Evolutionary conservation across 1,140 invertebrate genomes (phyloP).

Genomic region (Penaeus chinensis): DNA sequence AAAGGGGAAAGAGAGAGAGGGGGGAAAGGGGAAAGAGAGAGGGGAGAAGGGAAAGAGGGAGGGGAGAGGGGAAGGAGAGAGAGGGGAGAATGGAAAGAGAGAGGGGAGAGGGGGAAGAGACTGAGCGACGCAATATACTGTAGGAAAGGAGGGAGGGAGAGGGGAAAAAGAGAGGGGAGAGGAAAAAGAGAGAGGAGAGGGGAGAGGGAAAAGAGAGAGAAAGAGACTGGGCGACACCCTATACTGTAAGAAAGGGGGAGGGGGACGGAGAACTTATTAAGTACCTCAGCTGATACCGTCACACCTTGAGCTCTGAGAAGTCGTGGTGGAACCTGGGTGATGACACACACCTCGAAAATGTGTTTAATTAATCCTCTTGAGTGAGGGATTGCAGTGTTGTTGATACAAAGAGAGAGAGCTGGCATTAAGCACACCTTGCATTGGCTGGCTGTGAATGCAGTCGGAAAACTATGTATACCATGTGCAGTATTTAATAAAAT

Average conservation of each 20-base stretch:
- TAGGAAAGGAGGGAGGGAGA: neutral
- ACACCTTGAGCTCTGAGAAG: no score
- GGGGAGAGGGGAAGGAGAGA: neutral
- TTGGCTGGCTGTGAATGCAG: no score
- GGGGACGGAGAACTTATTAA: neutral
- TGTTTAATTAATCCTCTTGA: no score
- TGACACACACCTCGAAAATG: no score
- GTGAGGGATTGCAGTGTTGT: no score
- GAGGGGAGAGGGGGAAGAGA: conserved; percentile 4
- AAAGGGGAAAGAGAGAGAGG: neutral
- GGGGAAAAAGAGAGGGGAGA: neutral
- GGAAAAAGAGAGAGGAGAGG: neutral
- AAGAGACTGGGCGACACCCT: neutral
- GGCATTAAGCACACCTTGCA: no score
- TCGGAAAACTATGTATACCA: no score
- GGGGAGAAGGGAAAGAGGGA: neutral
- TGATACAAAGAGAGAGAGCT: no score
- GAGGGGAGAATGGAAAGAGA: neutral
- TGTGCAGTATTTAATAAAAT: no score
- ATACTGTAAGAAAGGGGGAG: neutral
- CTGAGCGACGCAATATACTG: neutral
- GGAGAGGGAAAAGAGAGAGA: neutral
- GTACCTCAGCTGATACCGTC: no score
- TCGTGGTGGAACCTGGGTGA: no score
- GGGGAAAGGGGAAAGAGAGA: neutral